Evolutionary conservation across 2,888 invertebrate species (phyloP).

Genomic region (Dryocosmus kuriphilus): DNA sequence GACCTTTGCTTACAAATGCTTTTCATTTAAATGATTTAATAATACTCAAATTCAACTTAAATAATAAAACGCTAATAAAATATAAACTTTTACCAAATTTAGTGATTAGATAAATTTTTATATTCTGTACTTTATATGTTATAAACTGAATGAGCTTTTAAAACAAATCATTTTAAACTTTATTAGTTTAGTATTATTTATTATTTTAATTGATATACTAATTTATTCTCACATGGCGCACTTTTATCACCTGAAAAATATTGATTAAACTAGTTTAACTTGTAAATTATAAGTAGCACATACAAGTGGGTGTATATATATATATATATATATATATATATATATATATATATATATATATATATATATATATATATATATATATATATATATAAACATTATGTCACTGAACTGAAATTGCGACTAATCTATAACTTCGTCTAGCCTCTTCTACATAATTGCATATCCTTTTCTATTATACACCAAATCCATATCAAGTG

Average conservation of each 20-base stretch:
- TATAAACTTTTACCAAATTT: no score
- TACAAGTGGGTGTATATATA: no score
- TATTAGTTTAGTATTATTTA: not conserved
- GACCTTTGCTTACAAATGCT: not conserved
- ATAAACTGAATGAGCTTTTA: not conserved
- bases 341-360: no score
- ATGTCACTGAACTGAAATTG: not conserved
- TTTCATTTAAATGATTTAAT: not conserved
- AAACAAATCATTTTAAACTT: no score
- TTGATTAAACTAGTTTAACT: not conserved
- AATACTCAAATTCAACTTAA: no score
- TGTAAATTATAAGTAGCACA: not conserved
- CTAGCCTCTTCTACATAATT: conserved; percentile 10
- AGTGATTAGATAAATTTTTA: no score
- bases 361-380: no score
- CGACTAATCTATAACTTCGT: conserved; percentile 11
- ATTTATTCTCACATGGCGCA: not conserved
- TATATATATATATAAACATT: not conserved
- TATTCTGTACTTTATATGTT: not conserved
- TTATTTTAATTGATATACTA: not conserved
- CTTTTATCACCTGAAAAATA: not conserved
- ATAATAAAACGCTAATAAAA: no score
- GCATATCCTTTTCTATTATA: not conserved
- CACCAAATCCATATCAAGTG: conserved; percentile 1
- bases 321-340: no score